These are phyloP conservation scores for Crotalus horridus DNA, from an alignment of 2,113 vertebrate species.

Conservation along the genomic window DNA sequence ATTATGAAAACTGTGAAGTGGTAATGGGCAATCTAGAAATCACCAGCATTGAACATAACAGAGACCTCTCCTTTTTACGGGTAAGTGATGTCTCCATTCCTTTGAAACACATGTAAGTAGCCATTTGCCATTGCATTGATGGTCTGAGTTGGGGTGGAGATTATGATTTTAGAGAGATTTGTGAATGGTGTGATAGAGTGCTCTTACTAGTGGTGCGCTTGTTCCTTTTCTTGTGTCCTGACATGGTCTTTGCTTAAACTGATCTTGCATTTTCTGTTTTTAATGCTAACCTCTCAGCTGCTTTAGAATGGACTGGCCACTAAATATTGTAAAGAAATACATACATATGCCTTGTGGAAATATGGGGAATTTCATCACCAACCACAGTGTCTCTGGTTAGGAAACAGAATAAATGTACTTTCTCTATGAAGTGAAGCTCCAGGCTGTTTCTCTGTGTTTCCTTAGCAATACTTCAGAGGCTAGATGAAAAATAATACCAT, in stretches of 20 bases:
- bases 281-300: neutral
- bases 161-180: neutral
- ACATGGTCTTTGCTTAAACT: neutral
- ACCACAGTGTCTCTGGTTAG: neutral
- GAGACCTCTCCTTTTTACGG: constrained; percentile 93
- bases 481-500: neutral
- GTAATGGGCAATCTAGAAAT: constrained; percentile 99
- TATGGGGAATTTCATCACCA: neutral
- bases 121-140: rapidly evolving
- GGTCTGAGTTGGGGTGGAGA: neutral
- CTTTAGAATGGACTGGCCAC: neutral
- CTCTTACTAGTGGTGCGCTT: neutral
- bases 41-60: constrained; percentile 92
- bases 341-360: neutral
- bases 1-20: constrained; percentile 96
- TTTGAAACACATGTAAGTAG: constrained; percentile 5
- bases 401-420: neutral
- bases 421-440: neutral
- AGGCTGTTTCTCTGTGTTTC: neutral
- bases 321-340: neutral
- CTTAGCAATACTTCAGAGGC: neutral
- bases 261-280: neutral
- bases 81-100: constrained; percentile 63
- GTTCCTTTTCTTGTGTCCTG: neutral
- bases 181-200: neutral